Percentiles rank a stretch among this genome's conserved stretches.
Conservation (phyloP, 92 coral and sea anemone species). For the Zoanthus gigantus region DNA sequence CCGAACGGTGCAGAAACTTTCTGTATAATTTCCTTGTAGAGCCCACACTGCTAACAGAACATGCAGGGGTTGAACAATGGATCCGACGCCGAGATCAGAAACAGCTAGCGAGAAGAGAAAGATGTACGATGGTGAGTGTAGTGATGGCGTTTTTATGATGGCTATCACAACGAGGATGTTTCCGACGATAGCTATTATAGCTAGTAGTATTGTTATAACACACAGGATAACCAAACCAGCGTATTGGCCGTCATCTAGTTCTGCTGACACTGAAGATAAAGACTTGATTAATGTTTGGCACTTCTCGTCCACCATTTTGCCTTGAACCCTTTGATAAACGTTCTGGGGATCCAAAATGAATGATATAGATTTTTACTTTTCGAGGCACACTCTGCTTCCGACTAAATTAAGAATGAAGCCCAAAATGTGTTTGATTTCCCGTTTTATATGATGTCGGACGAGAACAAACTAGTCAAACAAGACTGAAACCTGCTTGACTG, state of each 20-base stretch:
- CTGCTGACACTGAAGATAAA: background rate
- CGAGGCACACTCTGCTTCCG: background rate
- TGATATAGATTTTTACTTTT: background rate
- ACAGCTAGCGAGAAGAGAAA: constrained; percentile 24
- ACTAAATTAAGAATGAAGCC: no score
- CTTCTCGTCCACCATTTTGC: background rate
- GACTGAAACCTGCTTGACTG: no score
- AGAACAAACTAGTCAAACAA: no score
- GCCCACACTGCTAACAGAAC: constrained; percentile 7
- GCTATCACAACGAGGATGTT: constrained; percentile 2
- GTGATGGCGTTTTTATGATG: constrained; percentile 25
- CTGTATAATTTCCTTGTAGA: background rate
- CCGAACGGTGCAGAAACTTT: constrained; percentile 9
- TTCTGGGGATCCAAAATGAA: background rate
- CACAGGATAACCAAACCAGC: background rate
- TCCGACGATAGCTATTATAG: constrained; percentile 9
- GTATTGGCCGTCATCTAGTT: background rate
- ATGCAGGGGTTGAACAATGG: constrained; percentile 9
- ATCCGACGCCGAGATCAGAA: constrained; percentile 27
- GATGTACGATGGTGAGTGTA: constrained; percentile 26
- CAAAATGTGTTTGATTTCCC: no score
- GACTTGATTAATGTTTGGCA: background rate
- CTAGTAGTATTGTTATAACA: background rate
- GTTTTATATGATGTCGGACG: no score
- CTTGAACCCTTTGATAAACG: background rate